Conservation (phyloP, 2,888 invertebrate genomes). For the Hoplodrina ambigua region DNA sequence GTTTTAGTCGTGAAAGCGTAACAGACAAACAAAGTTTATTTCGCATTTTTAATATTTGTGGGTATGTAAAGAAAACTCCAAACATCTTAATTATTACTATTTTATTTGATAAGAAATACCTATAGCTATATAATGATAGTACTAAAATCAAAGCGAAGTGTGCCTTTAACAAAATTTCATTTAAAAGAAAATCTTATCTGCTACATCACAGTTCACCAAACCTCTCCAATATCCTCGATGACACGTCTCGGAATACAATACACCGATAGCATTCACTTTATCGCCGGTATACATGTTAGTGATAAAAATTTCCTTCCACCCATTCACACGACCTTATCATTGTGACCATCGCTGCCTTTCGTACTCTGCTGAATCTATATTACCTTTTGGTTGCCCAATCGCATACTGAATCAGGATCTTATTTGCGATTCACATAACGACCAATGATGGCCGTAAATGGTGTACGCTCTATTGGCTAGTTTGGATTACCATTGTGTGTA, state of each 20-base stretch:
- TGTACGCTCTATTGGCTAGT: conserved; percentile 54
- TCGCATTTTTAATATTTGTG: too few species aligned
- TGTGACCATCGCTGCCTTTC: conserved; percentile 46
- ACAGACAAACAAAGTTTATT: too few species aligned
- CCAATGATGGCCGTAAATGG: conserved; percentile 52
- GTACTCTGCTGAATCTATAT: conserved; percentile 55
- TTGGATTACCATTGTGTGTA: conserved; percentile 52
- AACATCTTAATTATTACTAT: too few species aligned
- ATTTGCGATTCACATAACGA: conserved; percentile 61
- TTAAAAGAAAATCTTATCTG: neutral
- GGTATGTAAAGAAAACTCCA: too few species aligned
- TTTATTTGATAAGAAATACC: too few species aligned
- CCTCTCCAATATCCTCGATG: conserved; percentile 18
- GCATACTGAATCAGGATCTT: conserved; percentile 56
- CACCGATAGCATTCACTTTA: conserved; percentile 42
- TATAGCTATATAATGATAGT: too few species aligned
- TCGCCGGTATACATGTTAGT: conserved; percentile 33
- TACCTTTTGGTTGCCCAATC: conserved; percentile 48
- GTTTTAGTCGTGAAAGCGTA: too few species aligned
- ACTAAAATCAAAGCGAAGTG: too few species aligned
- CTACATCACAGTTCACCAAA: neutral
- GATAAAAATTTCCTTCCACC: conserved; percentile 50
- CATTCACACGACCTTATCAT: conserved; percentile 48
- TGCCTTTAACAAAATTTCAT: neutral
- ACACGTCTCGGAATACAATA: conserved; percentile 16